Percentiles rank a stretch among this genome's conserved stretches.
phyloP scores from a whole-genome alignment of 2,888 invertebrate species.

The Leptopterna dolabrata region DNA sequence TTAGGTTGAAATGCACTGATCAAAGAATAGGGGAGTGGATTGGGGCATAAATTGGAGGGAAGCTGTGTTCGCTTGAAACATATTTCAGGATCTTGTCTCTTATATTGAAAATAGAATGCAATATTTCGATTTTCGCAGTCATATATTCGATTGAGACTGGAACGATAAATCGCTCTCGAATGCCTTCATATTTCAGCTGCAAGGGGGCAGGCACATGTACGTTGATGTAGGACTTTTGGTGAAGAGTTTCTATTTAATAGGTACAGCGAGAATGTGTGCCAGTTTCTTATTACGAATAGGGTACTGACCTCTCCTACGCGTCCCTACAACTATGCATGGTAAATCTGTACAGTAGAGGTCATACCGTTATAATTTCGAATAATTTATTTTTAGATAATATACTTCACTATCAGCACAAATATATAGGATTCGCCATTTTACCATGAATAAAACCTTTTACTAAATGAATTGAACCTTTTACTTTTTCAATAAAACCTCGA shows the following conservation, averaged over 20 bases:
- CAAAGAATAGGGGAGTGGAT: not conserved
- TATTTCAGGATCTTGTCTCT: not conserved
- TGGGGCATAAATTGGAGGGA: not conserved
- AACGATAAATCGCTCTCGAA: not conserved
- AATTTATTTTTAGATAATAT: too few species aligned
- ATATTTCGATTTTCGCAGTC: not conserved
- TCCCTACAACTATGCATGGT: too few species aligned
- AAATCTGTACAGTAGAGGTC: too few species aligned
- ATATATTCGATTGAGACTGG: not conserved
- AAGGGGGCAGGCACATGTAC: not conserved
- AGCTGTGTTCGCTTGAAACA: not conserved
- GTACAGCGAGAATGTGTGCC: not conserved
- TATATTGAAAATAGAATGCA: slow-evolving; percentile 6
- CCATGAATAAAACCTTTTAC: too few species aligned
- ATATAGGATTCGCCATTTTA: too few species aligned
- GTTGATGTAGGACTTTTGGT: not conserved
- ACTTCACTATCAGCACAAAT: too few species aligned
- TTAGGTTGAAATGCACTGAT: not conserved
- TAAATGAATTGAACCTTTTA: too few species aligned
- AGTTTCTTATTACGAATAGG: not conserved
- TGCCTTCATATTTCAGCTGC: not conserved
- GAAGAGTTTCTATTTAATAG: not conserved
- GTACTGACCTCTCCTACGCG: not conserved
- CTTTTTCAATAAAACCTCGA: too few species aligned
- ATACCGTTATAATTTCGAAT: too few species aligned